Evolutionary conservation across 2,888 invertebrate genomes (phyloP).

Genomic region (Lithophane semibrunnea): DNA sequence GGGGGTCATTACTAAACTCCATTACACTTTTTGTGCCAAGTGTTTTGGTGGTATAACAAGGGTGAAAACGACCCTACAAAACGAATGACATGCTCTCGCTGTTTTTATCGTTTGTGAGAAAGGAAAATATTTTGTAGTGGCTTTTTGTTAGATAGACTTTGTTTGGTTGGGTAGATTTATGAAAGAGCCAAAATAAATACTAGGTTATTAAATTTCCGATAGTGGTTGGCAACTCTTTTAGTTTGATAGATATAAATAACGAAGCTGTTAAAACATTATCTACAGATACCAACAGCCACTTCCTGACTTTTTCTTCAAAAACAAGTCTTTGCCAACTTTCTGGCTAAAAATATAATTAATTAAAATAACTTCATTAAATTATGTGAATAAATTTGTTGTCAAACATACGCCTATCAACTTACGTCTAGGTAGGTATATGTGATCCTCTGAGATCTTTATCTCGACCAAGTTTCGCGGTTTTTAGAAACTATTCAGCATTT

Average conservation of each 20-base stretch:
- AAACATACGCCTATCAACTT: neutral
- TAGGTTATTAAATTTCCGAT: neutral
- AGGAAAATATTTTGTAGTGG: constrained; percentile 72
- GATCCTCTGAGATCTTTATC: neutral
- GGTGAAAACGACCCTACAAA: constrained; percentile 89
- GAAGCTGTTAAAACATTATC: neutral
- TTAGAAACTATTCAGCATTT: neutral
- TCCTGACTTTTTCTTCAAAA: neutral
- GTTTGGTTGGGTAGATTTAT: constrained; percentile 24
- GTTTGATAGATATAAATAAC: neutral
- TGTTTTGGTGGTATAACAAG: constrained; percentile 90
- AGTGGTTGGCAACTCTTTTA: neutral
- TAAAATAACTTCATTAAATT: neutral
- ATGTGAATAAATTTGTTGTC: constrained; percentile 1
- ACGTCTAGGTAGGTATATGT: neutral
- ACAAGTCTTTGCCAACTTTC: neutral
- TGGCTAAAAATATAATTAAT: neutral
- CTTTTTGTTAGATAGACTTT: constrained; percentile 59
- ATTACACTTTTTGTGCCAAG: constrained; percentile 90
- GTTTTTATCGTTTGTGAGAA: constrained; percentile 82
- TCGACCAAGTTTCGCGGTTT: neutral
- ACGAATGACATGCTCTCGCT: constrained; percentile 86
- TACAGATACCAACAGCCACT: neutral
- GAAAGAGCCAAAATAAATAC: neutral
- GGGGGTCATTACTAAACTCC: constrained; percentile 89